Evolutionary conservation across 2,113 vertebrate genomes (phyloP), one percentile per base, ranked within the genome.

Genomic region (Trochalopteron elliotii): DNA sequence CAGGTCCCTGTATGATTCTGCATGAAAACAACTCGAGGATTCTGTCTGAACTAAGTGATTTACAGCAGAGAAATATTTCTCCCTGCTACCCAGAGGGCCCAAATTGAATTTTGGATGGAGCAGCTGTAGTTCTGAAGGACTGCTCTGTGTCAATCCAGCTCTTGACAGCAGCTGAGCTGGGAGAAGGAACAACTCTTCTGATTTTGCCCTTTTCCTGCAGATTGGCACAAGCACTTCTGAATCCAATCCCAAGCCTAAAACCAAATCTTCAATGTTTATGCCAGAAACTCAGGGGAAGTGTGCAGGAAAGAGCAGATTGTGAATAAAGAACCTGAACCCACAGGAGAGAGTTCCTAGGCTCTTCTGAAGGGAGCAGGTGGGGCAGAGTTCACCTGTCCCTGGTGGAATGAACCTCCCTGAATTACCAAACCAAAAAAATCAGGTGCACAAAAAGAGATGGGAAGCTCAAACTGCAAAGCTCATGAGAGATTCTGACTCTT

Each of bases 11-110:
- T 92, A 45, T 50, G 84, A 91, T 63, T 82, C 87, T 65, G 87
- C 77, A 79, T 71, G 78, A 57, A 57, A 95, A 90, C 71, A 94
- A 79, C 91, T 84, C 27, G 78, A 94, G 87, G 91, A 87, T 87
- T 85, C 70, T 87, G 56, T 91, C 81, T 57, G 57, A 37, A 56
- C 42, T 83, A 65, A 82, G 77, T 82, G 81, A 91, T 94, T 93
- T 96, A 87, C 45, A 60, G 74, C 39, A 91, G 19, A 78, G 72
- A 87, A 87, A 87, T 71, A 87, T 84, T 95, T 91, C 69, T 75
- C 8, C 42, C 39, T 33, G 35, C 55, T 60, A 50, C 69, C 33
- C 40, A 39, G 65, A 87, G 50, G 52, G 61, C 45, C 87, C 84
- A 94, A 15, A 93, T 68, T 53, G 78, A 94, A 78, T 83, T 42